These are phyloP conservation scores for Hydrotaea cyrtoneurina DNA, from an alignment of 2,888 invertebrate species.

Conservation along the genomic window DNA sequence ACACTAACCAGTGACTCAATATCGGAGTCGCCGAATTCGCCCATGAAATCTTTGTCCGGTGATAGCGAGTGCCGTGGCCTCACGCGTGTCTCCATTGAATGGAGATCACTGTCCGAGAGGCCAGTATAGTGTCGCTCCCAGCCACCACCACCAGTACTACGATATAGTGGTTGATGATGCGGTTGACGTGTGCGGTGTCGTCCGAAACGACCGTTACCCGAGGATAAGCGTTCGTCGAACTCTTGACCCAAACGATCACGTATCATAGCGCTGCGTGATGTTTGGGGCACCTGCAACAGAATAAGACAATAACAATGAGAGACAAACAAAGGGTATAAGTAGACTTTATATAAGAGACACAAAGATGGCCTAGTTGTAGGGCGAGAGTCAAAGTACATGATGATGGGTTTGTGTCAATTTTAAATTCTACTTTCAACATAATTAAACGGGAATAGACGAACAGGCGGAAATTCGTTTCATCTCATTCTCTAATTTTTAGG, in stretches of 20 bases:
- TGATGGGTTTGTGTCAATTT: no score
- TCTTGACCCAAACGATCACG: conserved; percentile 85
- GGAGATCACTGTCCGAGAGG: conserved; percentile 91
- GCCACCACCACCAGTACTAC: conserved; percentile 88
- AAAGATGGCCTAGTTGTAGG: no score
- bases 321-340: no score
- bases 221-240: conserved; percentile 85
- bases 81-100: conserved; percentile 81
- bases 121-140: conserved; percentile 93
- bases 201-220: conserved; percentile 82
- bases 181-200: conserved; percentile 88
- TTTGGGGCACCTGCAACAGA: conserved; percentile 87
- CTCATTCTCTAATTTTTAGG: no score
- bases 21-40: conserved; percentile 92
- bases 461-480: no score
- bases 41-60: conserved; percentile 86
- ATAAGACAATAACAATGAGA: not conserved
- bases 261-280: conserved; percentile 80
- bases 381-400: no score
- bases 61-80: conserved; percentile 83
- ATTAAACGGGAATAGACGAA: no score
- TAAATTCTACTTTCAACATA: no score
- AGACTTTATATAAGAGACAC: no score
- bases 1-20: conserved; percentile 95
- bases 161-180: conserved; percentile 90